A percentile compares a stretch with the other conserved stretches of the same genome.
Evolutionary conservation across 1,140 invertebrate genomes (phyloP).

Genomic region (Heliconius himera): DNA sequence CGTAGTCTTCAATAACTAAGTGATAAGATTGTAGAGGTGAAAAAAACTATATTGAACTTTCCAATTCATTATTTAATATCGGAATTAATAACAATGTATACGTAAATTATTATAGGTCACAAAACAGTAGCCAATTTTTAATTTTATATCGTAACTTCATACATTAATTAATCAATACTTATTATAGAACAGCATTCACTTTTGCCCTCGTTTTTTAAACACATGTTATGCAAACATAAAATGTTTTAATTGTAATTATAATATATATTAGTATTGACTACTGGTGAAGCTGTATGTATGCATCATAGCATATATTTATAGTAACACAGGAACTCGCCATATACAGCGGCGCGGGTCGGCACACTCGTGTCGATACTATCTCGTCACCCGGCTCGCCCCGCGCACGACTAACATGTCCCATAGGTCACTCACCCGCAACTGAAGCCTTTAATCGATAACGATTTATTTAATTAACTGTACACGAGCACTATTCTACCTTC

Average conservation of each 20-base stretch:
- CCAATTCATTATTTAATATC: background rate
- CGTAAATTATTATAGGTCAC: background rate
- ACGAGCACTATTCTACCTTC: constrained; percentile 39
- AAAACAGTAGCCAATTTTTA: background rate
- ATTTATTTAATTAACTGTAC: constrained; percentile 61
- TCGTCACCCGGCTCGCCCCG: constrained; percentile 67
- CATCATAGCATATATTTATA: constrained; percentile 36
- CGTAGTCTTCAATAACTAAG: background rate
- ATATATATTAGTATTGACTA: constrained; percentile 3
- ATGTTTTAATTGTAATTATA: background rate
- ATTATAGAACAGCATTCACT: background rate
- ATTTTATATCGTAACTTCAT: background rate
- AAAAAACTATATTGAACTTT: background rate
- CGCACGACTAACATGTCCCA: constrained; percentile 62
- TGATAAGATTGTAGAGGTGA: background rate
- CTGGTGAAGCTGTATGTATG: constrained; percentile 15
- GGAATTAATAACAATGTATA: background rate
- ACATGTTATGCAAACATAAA: background rate
- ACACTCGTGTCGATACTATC: constrained; percentile 68
- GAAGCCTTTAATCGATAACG: constrained; percentile 57
- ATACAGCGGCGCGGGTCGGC: constrained; percentile 46
- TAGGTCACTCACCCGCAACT: constrained; percentile 48
- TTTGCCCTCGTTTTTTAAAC: background rate
- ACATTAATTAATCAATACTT: background rate
- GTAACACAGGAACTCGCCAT: constrained; percentile 39